Base-by-base conservation (phyloP, 2,888 invertebrate genomes). In the Lycophotia porphyrea region DNA sequence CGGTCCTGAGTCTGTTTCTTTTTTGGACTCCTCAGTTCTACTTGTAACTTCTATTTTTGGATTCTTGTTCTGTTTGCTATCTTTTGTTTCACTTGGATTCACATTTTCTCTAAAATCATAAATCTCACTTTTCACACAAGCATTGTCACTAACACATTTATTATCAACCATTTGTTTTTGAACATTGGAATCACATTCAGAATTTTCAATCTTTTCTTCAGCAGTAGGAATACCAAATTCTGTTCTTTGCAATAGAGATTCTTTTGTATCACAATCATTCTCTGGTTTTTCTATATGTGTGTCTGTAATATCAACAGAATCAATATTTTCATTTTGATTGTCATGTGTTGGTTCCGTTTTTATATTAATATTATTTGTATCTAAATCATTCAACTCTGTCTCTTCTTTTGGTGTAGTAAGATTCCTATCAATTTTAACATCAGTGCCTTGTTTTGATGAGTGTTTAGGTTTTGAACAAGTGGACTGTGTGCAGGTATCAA, bases 81-180 rank as follows among this genome's bases (percentile, higher is more conserved):
- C 95, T 86, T 93, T 94, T 89, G 90, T 89, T 88, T 95, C 95
- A 94, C 94, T 96, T 88, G 96, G 96, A 87, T 96, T 96, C 81
- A 96, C 95, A 94, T 96, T 96, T 94, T 96, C 96, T 94, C 96
- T 95, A 94, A 93, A 96, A 88, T 96, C 96, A 93, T 93, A 93
- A 87, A 93, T 93, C 90, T 96, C 96, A 94, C 93, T 95, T 93
- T 95, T 95, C 84, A 94, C 89, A 93, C 93, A 92, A 91, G 90
- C 88, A 90, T 92, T 92, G 87, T 93, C 92, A 92, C 91, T 93
- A 86, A 91, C 91, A 93, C 92, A 92, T 84, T 93, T 92, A 86
- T 88, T 88, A 81, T 90, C 90, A 83, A 90, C 71, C 77, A 88
- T 92, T 92, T 94, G 92, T 92, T 95, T 93, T 89, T 91, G 89